Base-by-base conservation (phyloP, 1,140 invertebrate species). In the Ceratina japonica region DNA sequence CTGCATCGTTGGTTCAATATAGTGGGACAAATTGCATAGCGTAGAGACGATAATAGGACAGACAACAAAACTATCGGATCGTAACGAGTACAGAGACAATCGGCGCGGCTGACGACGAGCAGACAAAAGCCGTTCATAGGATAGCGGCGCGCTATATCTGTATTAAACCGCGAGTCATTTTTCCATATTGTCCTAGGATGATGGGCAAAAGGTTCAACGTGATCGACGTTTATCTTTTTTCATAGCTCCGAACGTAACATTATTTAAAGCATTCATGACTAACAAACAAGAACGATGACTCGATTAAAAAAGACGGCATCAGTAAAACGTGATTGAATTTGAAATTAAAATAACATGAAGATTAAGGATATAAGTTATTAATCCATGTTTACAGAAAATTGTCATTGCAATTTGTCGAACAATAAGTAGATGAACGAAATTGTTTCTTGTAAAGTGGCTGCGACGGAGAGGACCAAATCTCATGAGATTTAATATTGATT, bases 401-500 rank as follows among this genome's bases (percentile, higher is more conserved):
- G 27, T 31, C 27, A 31, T 2, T 31, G 27, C 27, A 31, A 31
- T 31, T 31, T 31, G 2, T 31, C 16, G 10, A 61, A 61, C 3
- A 22, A 20, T 20, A 13, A 12, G 12, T 18, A 18, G 20, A 52
- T 15, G 63, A 15, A 74, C 51, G 10, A 22, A 63, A 52, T 2
- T 20, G 37, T 58, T 16, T 27, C 1, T 24, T 49, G 20, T 7
- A 15, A 22, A 74, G 15, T 13, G n/a, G n/a, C 7, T 22, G 15
- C 52, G 22, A 10, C 37, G 3, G 18, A 49, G 49, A 18, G 18
- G 24, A 59, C 80, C 52, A 80, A 24, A n/a, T 27, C 69, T 63
- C 59, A 69, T 83, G 71, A 68, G 31, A 27, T 74, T 74, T 79
- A 84, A 82, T 84, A 79, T 79, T 66, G 18, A 68, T 51, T 62